Conservation (phyloP, 92 coral and sea anemone species). For the Isaurus tuberculatus region DNA sequence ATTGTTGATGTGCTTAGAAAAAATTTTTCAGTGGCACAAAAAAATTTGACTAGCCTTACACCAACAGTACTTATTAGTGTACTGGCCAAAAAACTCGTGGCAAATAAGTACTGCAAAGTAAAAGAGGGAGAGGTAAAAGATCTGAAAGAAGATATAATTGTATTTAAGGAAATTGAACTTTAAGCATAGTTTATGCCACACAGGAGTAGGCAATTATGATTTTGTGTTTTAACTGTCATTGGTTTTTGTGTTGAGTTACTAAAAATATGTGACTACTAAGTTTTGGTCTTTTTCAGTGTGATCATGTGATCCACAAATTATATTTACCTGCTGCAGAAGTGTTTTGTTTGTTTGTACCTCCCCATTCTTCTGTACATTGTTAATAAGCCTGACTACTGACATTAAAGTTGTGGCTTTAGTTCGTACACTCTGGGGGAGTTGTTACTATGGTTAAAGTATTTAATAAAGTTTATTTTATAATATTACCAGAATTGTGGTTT, state of each 20-base stretch:
- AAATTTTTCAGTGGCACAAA: conserved; percentile 46
- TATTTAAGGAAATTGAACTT: conserved; percentile 58
- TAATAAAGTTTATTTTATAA: neutral
- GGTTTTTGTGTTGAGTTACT: conserved; percentile 2
- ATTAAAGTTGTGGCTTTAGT: conserved; percentile 10
- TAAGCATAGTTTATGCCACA: conserved; percentile 20
- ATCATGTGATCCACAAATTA: conserved; percentile 11
- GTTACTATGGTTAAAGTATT: neutral
- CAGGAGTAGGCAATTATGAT: conserved; percentile 17
- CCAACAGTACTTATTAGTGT: conserved; percentile 51
- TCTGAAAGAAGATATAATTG: conserved; percentile 54
- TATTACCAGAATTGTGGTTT: conserved; percentile 2
- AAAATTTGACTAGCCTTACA: conserved; percentile 54
- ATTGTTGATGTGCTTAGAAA: conserved; percentile 56
- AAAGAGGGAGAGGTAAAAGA: conserved; percentile 48
- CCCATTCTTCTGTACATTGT: conserved; percentile 12
- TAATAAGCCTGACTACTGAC: neutral
- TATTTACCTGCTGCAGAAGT: conserved; percentile 9
- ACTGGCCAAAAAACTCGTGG: conserved; percentile 47
- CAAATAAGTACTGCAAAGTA: conserved; percentile 46
- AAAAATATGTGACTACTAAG: neutral
- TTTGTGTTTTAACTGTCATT: neutral
- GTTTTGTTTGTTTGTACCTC: conserved; percentile 1
- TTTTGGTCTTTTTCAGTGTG: conserved; percentile 13
- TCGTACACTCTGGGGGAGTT: neutral